phyloP scores from a whole-genome alignment of 2,888 invertebrate genomes.

The Ganaspis brasiliensis region DNA sequence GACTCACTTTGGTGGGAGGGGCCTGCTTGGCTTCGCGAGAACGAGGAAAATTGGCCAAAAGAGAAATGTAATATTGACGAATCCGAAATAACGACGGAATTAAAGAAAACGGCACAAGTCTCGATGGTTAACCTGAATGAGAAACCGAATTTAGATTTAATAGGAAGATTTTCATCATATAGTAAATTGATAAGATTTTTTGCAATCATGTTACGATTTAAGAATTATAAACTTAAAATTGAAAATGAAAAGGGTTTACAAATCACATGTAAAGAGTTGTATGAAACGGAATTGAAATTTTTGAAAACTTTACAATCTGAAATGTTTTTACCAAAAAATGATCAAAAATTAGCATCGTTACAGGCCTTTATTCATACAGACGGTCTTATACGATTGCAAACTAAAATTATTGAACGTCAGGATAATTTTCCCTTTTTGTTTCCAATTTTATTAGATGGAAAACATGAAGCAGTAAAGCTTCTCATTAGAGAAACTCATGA shows the following conservation, averaged over 20 bases:
- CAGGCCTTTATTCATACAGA: slow-evolving; percentile 27
- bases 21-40: slow-evolving; percentile 65
- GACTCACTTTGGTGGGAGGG: slow-evolving; percentile 72
- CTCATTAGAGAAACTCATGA: slow-evolving; percentile 59
- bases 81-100: slow-evolving; percentile 41
- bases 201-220: slow-evolving; percentile 43
- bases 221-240: slow-evolving; percentile 40
- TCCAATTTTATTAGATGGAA: slow-evolving; percentile 65
- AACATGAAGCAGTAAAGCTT: slow-evolving; percentile 60
- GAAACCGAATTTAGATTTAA: background rate
- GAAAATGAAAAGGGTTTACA: slow-evolving; percentile 21
- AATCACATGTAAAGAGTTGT: slow-evolving; percentile 43
- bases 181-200: slow-evolving; percentile 48
- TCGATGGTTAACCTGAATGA: slow-evolving; percentile 19
- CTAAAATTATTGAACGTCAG: slow-evolving; percentile 61
- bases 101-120: slow-evolving; percentile 35
- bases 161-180: slow-evolving; percentile 41
- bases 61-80: slow-evolving; percentile 16
- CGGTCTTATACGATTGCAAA: slow-evolving; percentile 47
- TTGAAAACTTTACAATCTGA: slow-evolving; percentile 42
- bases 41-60: slow-evolving; percentile 43
- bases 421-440: slow-evolving; percentile 59
- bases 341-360: slow-evolving; percentile 33
- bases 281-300: slow-evolving; percentile 32
- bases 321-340: slow-evolving; percentile 42